These are phyloP conservation scores for Lasioglossum baleicum DNA, from an alignment of 1,140 invertebrate species.

Conservation along the genomic window DNA sequence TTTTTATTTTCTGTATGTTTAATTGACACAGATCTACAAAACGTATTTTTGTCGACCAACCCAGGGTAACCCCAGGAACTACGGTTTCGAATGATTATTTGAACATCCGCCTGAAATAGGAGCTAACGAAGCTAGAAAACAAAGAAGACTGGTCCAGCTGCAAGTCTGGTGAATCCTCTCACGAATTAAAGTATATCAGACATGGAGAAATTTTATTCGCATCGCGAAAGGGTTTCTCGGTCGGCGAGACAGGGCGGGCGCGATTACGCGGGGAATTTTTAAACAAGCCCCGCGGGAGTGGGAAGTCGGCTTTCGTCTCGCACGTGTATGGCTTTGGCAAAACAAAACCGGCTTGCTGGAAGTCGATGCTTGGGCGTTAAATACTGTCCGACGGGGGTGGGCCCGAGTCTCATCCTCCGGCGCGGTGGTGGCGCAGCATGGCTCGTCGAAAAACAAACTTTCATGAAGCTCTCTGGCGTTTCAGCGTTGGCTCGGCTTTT, in stretches of 20 bases:
- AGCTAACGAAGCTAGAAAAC: no score
- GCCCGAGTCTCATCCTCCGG: background rate
- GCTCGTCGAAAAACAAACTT: slow-evolving; percentile 18
- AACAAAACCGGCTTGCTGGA: slow-evolving; percentile 11
- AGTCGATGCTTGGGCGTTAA: background rate
- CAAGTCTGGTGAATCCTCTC: background rate
- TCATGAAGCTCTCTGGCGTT: background rate
- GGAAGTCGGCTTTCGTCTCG: background rate
- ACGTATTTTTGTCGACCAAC: no score
- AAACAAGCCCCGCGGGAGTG: background rate
- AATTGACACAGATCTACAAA: no score
- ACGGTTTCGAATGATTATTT: no score
- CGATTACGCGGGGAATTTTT: slow-evolving; percentile 11
- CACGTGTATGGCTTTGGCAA: background rate
- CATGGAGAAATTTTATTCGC: background rate
- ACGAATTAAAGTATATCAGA: no score
- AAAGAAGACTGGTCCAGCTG: background rate
- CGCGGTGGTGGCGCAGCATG: no score
- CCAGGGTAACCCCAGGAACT: no score
- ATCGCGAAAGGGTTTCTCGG: slow-evolving; percentile 2
- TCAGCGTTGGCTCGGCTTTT: background rate
- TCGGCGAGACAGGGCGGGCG: background rate
- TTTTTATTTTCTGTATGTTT: no score
- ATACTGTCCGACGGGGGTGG: background rate
- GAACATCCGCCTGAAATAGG: no score